phyloP scores from a whole-genome alignment of 2,113 vertebrate genomes.

The Tupaia chinensis region DNA sequence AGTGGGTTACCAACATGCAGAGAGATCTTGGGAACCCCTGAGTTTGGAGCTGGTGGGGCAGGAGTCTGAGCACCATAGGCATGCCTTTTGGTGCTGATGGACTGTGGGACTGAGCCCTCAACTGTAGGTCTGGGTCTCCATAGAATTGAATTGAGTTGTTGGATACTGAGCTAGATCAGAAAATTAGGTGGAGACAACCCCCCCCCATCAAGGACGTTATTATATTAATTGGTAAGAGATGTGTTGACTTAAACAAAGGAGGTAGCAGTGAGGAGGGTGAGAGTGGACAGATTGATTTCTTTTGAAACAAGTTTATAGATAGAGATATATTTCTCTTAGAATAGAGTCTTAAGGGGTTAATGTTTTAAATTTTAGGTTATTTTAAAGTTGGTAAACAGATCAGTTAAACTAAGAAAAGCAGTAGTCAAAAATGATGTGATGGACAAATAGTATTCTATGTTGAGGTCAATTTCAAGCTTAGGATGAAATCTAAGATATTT shows the following conservation, averaged over 20 bases:
- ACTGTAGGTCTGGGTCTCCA: no score
- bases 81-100: not conserved
- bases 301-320: not conserved
- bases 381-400: slow-evolving; percentile 32
- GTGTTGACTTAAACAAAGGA: not conserved
- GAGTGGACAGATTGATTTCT: not conserved
- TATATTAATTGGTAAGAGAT: accelerated
- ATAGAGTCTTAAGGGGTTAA: not conserved
- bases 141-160: not conserved
- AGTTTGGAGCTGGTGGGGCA: not conserved
- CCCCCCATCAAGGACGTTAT: no score
- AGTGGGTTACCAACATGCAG: not conserved
- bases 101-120: not conserved
- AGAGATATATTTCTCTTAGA: not conserved
- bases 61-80: not conserved
- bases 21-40: no score
- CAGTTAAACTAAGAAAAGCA: not conserved
- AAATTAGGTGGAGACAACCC: not conserved
- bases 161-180: not conserved
- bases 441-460: not conserved
- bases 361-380: slow-evolving; percentile 9
- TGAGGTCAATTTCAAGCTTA: slow-evolving; percentile 38
- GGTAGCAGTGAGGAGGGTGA: not conserved
- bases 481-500: slow-evolving; percentile 33
- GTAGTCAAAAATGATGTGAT: slow-evolving; percentile 22